Base-by-base conservation (phyloP, 1,140 invertebrate genomes). In the Mycetomoellerius zeteki region DNA sequence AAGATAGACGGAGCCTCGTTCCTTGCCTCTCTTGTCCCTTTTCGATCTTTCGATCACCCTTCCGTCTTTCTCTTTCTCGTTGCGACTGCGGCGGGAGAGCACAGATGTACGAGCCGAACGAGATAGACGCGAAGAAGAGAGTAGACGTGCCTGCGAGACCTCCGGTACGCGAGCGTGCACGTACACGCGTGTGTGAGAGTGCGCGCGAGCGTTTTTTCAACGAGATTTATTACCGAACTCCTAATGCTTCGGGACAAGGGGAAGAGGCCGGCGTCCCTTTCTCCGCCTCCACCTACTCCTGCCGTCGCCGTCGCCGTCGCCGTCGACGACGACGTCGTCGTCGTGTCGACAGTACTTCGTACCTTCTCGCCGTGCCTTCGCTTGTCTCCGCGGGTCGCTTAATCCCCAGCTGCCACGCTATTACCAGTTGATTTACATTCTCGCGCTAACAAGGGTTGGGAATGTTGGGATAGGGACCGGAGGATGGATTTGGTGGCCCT, bases 201-300 rank as follows among this genome's bases (percentile, higher is more conserved):
- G 84, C 73, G 91, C 72, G 92, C 87, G 91, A 90, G 92, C 93
- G 93, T 95, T 94, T 95, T 94, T 95, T 94, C 93, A 94, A 91
- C 92, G 92, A 95, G 94, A 94, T 95, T 95, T 95, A 95, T 94
- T 93, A 93, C 94, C 94, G 91, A 94, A 94, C 93, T 94, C 92
- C 91, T 93, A 93, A 94, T 92, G 93, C 92, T 93, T 89, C 87
- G 76, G 88, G 88, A 84, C 85, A 86, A 71, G 91, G 73, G 91
- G 86, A 88, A 85, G 86, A 89, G 90, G 76, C 73, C 80, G 62
- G 33, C 27, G 43, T 37, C 73, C 56, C 52, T 73, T 24, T 71
- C 37, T 69, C 77, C 89, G n/a, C 47, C 50, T 37, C 12, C 87
- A 27, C 37, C 37, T 67, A 52, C 60, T 50, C 14, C 69, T 58